Percentiles rank a stretch among this genome's conserved stretches.
Conservation (phyloP, 1,140 invertebrate species). For the Bombus haemorrhoidalis region DNA sequence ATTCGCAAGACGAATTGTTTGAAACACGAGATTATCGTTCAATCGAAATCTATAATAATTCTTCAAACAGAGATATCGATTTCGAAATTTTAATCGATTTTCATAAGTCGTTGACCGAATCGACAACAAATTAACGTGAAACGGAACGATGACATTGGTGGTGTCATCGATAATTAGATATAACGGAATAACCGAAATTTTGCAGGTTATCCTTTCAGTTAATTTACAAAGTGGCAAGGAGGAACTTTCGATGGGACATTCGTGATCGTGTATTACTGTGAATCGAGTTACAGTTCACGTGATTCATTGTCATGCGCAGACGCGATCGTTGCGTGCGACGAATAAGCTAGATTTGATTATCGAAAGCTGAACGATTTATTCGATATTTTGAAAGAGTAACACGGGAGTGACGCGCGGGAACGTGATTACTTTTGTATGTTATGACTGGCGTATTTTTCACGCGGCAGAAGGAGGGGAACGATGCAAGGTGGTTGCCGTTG, state of each 20-base stretch:
- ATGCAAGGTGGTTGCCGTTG: conserved; percentile 71
- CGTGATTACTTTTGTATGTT: conserved; percentile 59
- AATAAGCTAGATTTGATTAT: background rate
- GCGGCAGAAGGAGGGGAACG: conserved; percentile 66
- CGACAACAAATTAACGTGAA: background rate
- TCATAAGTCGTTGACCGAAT: background rate
- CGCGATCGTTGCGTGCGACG: background rate
- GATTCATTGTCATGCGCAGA: background rate
- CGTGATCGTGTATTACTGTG: background rate
- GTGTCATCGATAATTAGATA: no score
- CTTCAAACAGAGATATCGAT: background rate
- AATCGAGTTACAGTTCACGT: background rate
- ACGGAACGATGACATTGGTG: conserved; percentile 10
- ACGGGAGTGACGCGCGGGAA: background rate
- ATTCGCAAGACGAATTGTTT: background rate
- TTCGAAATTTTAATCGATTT: background rate
- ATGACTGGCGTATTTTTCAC: conserved; percentile 72
- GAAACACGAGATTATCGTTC: background rate
- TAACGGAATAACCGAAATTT: background rate
- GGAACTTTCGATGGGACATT: background rate
- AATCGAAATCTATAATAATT: background rate
- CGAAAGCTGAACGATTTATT: background rate
- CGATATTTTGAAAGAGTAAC: background rate
- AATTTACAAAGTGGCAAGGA: background rate
- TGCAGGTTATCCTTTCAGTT: background rate